Base-by-base conservation (phyloP, 2,113 vertebrate genomes). In the Synchiropus splendidus region DNA sequence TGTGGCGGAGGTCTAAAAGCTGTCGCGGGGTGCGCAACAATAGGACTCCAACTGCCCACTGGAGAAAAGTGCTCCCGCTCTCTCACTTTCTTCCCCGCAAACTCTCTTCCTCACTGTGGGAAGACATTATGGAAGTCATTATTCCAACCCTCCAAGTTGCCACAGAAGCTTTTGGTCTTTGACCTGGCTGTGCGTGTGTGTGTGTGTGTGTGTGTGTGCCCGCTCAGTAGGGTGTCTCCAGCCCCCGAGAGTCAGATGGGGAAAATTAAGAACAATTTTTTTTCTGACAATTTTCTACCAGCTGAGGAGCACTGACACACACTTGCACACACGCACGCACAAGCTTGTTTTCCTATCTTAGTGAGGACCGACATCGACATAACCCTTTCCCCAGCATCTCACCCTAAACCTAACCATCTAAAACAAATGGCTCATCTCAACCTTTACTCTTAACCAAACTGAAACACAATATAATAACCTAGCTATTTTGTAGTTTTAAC, bases 51-150 rank as follows among this genome's bases (percentile, higher is more conserved):
- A 53, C 60, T 55, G 68, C 39, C 46, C 30, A 39, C 47, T 50
- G 54, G 39, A 57, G 65, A 44, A 70, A 65, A 72, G 68, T 67
- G 68, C 77, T 64, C 54, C 18, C 59, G 64, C 74, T 61, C 53
- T 17, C 54, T 65, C 54, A 48, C 52, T 57, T 56, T 58, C 48
- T 50, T 39, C 35, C 48, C 44, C 51, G 6, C 44, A 17, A 8
- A 30, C 64, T 31, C 49, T 39, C 40, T 39, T 59, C 45, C 8
- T 63, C 65, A 1, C 75, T 35, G 56, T 54, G 27, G 70, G 73
- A 52, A 65, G 31, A 65, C 65, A 75, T 74, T 66, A 69, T 62
- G 39, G 48, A 64, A 47, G 67, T 71, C 67, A 69, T 75, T 74
- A 78, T 64, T 71, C 67, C 30, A 58, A 42, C 45, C 66, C 64